Evolutionary conservation across 1,140 invertebrate genomes (phyloP).

Genomic region (Drosophila watanabei): DNA sequence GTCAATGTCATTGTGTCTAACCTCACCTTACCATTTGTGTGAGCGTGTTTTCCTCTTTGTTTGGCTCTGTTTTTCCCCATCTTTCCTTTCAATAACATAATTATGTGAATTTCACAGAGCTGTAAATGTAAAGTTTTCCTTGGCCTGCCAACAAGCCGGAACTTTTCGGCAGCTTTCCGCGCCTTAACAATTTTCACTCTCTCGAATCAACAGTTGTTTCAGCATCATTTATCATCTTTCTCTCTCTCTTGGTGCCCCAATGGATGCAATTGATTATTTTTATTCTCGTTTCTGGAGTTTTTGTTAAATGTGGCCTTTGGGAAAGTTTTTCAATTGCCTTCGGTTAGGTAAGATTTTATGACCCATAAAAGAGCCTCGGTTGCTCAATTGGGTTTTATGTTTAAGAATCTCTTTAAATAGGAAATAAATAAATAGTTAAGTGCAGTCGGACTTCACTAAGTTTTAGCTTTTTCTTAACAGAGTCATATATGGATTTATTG

Average conservation of each 20-base stretch:
- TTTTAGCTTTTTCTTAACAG: too few species aligned
- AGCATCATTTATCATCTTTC: constrained; percentile 42
- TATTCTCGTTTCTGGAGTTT: constrained; percentile 25
- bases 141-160: constrained; percentile 53
- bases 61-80: constrained; percentile 32
- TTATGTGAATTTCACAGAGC: constrained; percentile 58
- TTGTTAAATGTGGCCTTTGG: constrained; percentile 40
- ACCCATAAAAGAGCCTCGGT: constrained; percentile 35
- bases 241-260: constrained; percentile 5
- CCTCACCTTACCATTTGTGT: constrained; percentile 30
- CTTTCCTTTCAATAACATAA: constrained; percentile 54
- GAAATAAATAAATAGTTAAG: too few species aligned
- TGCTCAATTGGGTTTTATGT: neutral
- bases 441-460: too few species aligned
- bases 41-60: constrained; percentile 44
- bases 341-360: constrained; percentile 43
- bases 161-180: constrained; percentile 45
- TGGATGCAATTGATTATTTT: constrained; percentile 43
- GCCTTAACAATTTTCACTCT: constrained; percentile 41
- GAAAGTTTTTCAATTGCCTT: constrained; percentile 57
- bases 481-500: too few species aligned
- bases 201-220: constrained; percentile 21
- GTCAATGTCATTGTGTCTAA: constrained; percentile 66
- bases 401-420: neutral
- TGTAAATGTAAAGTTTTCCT: constrained; percentile 44